These are phyloP conservation scores for Dallia pectoralis DNA, from an alignment of 2,797 vertebrate species.

Conservation along the genomic window DNA sequence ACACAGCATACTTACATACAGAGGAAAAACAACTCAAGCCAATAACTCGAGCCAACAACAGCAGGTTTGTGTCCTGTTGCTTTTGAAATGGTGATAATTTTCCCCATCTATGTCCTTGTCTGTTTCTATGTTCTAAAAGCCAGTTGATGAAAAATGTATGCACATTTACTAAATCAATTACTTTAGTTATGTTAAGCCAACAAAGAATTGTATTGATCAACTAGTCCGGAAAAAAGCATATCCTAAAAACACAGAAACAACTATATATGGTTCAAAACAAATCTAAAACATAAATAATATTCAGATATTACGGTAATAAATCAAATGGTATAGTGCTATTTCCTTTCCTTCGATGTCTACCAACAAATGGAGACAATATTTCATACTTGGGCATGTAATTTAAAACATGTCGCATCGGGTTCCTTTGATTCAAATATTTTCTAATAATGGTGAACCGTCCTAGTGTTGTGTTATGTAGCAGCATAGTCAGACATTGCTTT, in stretches of 20 bases:
- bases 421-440: not conserved
- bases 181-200: conserved; percentile 53
- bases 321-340: not conserved
- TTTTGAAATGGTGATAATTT: conserved; percentile 48
- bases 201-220: conserved; percentile 52
- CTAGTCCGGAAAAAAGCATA: conserved; percentile 46
- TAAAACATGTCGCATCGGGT: not conserved
- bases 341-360: not conserved
- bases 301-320: not conserved
- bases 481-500: not conserved
- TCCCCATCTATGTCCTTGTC: conserved; percentile 23
- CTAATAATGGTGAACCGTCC: not conserved
- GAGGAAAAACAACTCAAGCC: too few species aligned
- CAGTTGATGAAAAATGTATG: conserved; percentile 56
- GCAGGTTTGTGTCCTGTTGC: conserved; percentile 17
- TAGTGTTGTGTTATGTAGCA: not conserved
- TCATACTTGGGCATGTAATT: not conserved
- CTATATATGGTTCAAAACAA: conserved; percentile 1
- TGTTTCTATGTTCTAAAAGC: conserved; percentile 54
- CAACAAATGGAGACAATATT: not conserved
- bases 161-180: conserved; percentile 55
- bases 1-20: too few species aligned
- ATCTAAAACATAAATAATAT: not conserved
- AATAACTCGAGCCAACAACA: conserved; percentile 24
- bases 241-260: conserved; percentile 18